Evolutionary conservation across 1,140 invertebrate species (phyloP), one percentile per base, ranked within the genome.

Genomic region (Euwallacea similis): DNA sequence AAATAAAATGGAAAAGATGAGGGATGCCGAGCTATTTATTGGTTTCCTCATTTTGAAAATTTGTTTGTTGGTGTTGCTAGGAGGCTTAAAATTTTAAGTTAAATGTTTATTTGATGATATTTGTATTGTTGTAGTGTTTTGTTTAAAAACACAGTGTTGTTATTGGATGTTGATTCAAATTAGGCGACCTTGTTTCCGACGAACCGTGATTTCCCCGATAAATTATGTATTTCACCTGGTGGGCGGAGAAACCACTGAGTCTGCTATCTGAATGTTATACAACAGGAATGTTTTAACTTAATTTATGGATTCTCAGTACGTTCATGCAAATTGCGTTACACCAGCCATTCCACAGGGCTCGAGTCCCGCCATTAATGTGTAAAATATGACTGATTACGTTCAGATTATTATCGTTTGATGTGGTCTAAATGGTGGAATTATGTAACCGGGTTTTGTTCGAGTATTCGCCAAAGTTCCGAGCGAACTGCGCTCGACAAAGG

Each of bases 281-380:
- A 50, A 50, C 46, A 50, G 46, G 46, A 50, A 50, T 50, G 13
- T 50, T 50, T 50, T 50, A 50, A 50, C 9, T 50, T 50, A 50
- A 50, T 50, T 50, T 50, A 50, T 50, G 13, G 46, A 50, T 50
- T 50, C 21, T 33, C 21, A 33, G 21, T 33, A 33, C 21, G 21
- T 11, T 50, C 9, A 13, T 13, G 46, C 46, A 50, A 50, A 50
- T 50, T 50, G 46, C 46, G 46, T 33, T 33, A 33, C 21, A 33
- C 21, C 21, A 33, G 21, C 21, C 21, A 33, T 33, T 33, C 21
- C 21, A 33, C 21, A 33, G 21, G 21, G 21, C 21, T 33, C 21
- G 21, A 33, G 21, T 33, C 21, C 21, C 21, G 21, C 21, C 21
- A 33, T 33, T 33, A 33, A 33, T 50, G 46, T 13, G 46, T 50